Percentiles rank a stretch among this genome's conserved stretches.
These are phyloP conservation scores for Oikopleura vanhoeffeni DNA, from an alignment of 23 tunicate species.

Conservation along the genomic window DNA sequence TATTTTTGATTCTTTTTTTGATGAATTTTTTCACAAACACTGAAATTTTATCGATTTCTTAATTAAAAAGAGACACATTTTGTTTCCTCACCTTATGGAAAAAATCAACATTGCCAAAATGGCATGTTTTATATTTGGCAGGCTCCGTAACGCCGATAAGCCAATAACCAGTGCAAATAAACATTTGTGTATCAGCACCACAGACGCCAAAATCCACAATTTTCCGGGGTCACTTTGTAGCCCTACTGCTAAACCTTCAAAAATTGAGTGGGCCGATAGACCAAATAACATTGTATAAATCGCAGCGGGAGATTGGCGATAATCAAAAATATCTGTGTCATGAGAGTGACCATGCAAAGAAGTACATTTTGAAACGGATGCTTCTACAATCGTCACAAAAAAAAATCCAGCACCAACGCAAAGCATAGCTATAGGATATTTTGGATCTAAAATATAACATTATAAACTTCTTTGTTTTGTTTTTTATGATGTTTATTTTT, in stretches of 20 bases:
- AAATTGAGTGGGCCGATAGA: neutral
- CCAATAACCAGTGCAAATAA: neutral
- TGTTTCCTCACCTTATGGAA: neutral
- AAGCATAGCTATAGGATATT: neutral
- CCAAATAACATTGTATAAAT: neutral
- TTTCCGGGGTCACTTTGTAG: neutral
- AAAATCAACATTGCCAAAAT: neutral
- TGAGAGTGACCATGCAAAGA: neutral
- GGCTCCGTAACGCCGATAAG: neutral
- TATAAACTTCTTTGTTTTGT: too few species aligned
- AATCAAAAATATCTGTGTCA: neutral
- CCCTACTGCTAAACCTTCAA: neutral
- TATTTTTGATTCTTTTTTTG: too few species aligned
- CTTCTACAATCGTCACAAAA: neutral
- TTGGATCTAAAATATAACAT: too few species aligned
- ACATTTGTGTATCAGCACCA: neutral
- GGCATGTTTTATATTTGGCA: neutral
- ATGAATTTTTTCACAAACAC: too few species aligned
- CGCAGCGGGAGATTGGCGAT: neutral
- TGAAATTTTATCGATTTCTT: too few species aligned
- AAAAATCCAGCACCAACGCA: neutral
- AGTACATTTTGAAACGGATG: neutral
- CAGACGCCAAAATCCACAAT: neutral
- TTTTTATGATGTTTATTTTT: too few species aligned
- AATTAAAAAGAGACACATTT: too few species aligned